A percentile compares a stretch with the other conserved stretches of the same genome.
Conservation (phyloP, 2,113 vertebrate species). For the Mormoops blainvillei region DNA sequence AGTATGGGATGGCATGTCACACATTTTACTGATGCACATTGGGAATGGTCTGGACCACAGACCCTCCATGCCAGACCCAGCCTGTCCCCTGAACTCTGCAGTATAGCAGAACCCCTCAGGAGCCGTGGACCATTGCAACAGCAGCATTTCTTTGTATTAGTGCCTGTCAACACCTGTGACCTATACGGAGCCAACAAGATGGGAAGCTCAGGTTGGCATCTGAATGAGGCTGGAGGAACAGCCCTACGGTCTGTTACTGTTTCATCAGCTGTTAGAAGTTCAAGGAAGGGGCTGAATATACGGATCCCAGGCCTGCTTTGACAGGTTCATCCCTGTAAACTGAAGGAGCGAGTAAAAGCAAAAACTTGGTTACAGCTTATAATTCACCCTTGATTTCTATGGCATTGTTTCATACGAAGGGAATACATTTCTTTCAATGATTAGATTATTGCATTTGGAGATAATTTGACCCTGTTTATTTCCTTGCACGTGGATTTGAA, state of each 20-base stretch:
- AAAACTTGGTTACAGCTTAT: background rate
- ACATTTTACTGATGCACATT: background rate
- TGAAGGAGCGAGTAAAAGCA: background rate
- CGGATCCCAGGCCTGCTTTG: too few relatives aligned
- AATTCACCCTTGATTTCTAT: background rate
- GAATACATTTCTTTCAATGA: background rate
- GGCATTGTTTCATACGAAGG: background rate
- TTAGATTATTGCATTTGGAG: background rate
- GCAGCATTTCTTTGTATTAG: background rate
- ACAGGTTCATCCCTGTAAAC: background rate
- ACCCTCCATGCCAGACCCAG: background rate
- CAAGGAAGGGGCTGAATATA: background rate
- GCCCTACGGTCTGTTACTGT: background rate
- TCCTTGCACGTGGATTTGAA: background rate
- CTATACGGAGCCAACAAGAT: background rate
- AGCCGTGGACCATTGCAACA: rapidly evolving
- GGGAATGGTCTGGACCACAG: too few relatives aligned
- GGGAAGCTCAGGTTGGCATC: background rate
- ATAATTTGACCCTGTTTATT: background rate
- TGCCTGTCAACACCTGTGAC: background rate
- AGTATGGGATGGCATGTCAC: background rate
- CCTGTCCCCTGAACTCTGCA: background rate
- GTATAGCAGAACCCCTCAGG: background rate
- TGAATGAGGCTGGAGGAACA: background rate
- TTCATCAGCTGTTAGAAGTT: background rate